Evolutionary conservation across 2,797 vertebrate species (phyloP).

Genomic region (Loriculus beryllinus): DNA sequence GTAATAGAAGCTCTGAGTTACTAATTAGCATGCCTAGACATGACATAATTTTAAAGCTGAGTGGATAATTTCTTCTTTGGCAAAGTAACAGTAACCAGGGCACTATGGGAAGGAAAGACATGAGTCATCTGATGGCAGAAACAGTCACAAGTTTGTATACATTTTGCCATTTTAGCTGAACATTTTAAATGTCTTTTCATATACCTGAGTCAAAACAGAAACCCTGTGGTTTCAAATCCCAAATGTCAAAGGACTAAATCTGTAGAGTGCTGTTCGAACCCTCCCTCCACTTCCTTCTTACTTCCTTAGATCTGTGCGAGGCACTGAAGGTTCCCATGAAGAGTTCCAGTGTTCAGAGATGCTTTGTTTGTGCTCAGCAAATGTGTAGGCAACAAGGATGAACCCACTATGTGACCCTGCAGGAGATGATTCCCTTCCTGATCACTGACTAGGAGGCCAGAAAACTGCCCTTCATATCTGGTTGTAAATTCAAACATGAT

Average conservation of each 20-base stretch:
- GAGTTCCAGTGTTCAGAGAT: not conserved
- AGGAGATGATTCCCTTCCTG: not conserved
- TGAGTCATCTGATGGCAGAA: constrained; percentile 9
- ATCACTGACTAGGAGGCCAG: not conserved
- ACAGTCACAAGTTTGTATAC: not conserved
- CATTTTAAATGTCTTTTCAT: not conserved
- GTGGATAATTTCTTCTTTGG: not conserved
- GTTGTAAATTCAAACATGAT: not conserved
- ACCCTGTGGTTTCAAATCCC: not conserved
- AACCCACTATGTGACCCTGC: not conserved
- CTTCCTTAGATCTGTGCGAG: not conserved
- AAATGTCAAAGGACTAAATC: not conserved
- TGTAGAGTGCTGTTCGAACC: not conserved
- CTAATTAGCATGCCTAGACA: not conserved
- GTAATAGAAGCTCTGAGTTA: not conserved
- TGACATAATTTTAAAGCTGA: not conserved
- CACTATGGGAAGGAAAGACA: not conserved
- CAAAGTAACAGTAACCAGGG: not conserved
- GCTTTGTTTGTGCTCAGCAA: not conserved
- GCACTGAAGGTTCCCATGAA: not conserved
- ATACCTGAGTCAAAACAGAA: not conserved
- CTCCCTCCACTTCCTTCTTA: not conserved
- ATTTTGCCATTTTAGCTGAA: not conserved
- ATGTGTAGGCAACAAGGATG: not conserved
- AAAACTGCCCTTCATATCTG: not conserved